phyloP scores from a whole-genome alignment of 2,888 invertebrate genomes.

The Xylocampa areola region DNA sequence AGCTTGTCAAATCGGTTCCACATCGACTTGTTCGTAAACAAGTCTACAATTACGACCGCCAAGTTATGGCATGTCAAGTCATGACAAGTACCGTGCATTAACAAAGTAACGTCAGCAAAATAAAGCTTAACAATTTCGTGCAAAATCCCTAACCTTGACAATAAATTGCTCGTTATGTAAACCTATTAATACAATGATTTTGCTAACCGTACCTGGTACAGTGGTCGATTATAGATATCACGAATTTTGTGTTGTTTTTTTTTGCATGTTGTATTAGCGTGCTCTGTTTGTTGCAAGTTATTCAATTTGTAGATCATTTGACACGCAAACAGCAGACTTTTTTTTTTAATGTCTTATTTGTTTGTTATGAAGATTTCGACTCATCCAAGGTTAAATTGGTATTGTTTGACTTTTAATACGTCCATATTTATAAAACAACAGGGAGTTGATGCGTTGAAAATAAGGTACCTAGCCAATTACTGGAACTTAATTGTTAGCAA shows the following conservation, averaged over 20 bases:
- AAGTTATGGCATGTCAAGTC: slow-evolving; percentile 12
- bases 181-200: slow-evolving; percentile 50
- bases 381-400: too few relatives aligned
- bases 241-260: slow-evolving; percentile 34
- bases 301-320: slow-evolving; percentile 47
- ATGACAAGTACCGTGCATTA: slow-evolving; percentile 23
- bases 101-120: slow-evolving; percentile 38
- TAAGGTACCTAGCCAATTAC: too few relatives aligned
- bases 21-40: slow-evolving; percentile 19
- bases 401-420: too few relatives aligned
- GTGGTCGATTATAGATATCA: slow-evolving; percentile 41
- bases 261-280: slow-evolving; percentile 51
- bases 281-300: slow-evolving; percentile 41
- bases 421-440: too few relatives aligned
- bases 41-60: slow-evolving; percentile 10
- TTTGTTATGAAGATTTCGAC: not conserved
- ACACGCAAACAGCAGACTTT: slow-evolving; percentile 31
- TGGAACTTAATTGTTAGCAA: too few relatives aligned
- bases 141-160: slow-evolving; percentile 50
- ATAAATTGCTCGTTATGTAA: slow-evolving; percentile 50
- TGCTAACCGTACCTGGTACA: slow-evolving; percentile 53
- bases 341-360: slow-evolving; percentile 27
- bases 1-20: slow-evolving; percentile 8
- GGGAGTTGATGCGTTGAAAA: too few relatives aligned
- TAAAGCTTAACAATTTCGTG: slow-evolving; percentile 51